phyloP scores from a whole-genome alignment of 2,888 invertebrate genomes.

The Drosophila rellima region DNA sequence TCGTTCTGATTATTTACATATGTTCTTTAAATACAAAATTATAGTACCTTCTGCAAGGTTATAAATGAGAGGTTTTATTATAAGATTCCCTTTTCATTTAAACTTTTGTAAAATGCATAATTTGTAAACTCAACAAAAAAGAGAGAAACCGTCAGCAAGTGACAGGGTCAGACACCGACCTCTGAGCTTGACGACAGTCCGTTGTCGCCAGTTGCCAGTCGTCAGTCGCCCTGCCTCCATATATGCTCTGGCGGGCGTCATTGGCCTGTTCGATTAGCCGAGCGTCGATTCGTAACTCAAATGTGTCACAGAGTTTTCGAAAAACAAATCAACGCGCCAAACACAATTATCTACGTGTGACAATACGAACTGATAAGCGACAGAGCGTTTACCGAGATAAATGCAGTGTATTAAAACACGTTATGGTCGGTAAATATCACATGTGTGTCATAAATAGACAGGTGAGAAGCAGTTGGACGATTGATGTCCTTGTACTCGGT shows the following conservation, averaged over 20 bases:
- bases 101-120: neutral
- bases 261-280: constrained; percentile 41
- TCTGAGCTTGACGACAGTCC: constrained; percentile 35
- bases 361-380: constrained; percentile 51
- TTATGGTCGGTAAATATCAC: constrained; percentile 45
- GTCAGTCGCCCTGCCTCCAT: constrained; percentile 10
- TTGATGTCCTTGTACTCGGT: constrained; percentile 34
- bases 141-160: neutral
- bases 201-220: constrained; percentile 3
- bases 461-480: constrained; percentile 20
- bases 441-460: constrained; percentile 33
- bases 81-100: neutral
- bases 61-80: neutral
- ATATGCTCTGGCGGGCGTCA: constrained; percentile 26
- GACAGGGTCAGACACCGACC: constrained; percentile 45
- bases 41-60: too few relatives aligned
- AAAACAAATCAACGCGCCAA: constrained; percentile 48
- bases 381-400: constrained; percentile 38
- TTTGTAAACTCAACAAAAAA: neutral
- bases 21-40: too few relatives aligned
- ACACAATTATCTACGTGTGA: constrained; percentile 59
- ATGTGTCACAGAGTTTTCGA: neutral
- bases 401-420: constrained; percentile 20
- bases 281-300: neutral
- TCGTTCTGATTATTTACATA: too few relatives aligned